Evolutionary conservation across 2,113 vertebrate species (phyloP).

Genomic region (Nannospalax galili): DNA sequence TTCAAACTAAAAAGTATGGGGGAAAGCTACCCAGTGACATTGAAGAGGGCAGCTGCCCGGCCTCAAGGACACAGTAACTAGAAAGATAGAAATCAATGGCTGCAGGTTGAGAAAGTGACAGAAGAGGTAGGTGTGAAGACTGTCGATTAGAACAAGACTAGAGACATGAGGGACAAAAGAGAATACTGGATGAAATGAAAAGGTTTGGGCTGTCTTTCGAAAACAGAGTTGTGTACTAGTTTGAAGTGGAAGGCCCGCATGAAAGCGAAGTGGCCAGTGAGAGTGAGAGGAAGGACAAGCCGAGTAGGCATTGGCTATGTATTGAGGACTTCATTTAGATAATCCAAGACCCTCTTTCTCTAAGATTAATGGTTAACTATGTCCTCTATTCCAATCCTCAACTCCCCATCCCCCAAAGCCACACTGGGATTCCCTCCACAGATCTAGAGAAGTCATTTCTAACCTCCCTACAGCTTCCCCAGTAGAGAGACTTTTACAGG

Average conservation of each 20-base stretch:
- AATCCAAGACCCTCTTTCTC: not conserved
- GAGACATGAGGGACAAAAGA: not conserved
- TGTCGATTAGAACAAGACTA: not conserved
- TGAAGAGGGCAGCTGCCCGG: not conserved
- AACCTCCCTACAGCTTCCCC: not conserved
- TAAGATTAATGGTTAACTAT: too few species aligned
- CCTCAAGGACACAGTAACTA: not conserved
- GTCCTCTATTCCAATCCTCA: not conserved
- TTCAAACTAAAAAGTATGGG: not conserved
- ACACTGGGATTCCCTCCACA: not conserved
- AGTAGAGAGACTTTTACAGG: not conserved
- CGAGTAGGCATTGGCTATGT: fast-evolving
- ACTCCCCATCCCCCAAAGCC: not conserved
- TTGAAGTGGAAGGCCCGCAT: not conserved
- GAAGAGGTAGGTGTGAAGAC: not conserved
- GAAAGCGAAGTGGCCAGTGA: not conserved
- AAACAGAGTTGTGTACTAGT: not conserved
- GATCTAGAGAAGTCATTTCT: not conserved
- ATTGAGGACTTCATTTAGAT: not conserved
- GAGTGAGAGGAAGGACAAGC: fast-evolving
- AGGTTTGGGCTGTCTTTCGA: not conserved
- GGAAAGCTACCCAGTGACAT: not conserved
- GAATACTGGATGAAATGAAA: not conserved
- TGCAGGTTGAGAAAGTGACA: not conserved
- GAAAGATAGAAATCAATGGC: constrained; percentile 21